Evolutionary conservation across 2,888 invertebrate species (phyloP), one percentile per base, ranked within the genome.

Genomic region (Hermaeophaga mercurialis): DNA sequence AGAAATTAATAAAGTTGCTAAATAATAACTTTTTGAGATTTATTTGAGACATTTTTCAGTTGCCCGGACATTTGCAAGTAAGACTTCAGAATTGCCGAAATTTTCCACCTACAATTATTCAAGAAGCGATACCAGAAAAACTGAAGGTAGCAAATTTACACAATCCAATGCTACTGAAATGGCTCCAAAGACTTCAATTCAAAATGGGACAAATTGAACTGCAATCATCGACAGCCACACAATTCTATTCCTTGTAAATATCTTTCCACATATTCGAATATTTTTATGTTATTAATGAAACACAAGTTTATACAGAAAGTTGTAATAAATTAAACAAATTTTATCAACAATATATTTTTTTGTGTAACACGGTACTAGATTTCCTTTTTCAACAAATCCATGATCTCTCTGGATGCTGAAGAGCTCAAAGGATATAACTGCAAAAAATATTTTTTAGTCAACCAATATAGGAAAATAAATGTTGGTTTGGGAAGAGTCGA

Each of bases 171-270:
- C 78, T 89, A 15, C 76, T 88, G 1, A 88, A 91, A 66, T 95
- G 96, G 89, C 81, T 99, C 53, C 94, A 95, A 77, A 84, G 95
- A 45, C 83, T 97, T 59, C 94, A 97, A 75, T 96, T 97, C 75
- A 98, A 97, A 82, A 96, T 99, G 89, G 96, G 96, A 3, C 97
- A 98, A 80, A 90, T 96, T 50, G 98, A 99, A 79, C 80, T 94
- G 62, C 94, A 95, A 77, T 92, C 93, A 1, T 92, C 93, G 0
- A 90, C 91, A 47, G 93, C 91, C n/a, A 91, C 91, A 5, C 94
- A 94, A 73, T 93, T 94, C 78, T 94, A 91, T 77, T 86, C 87
- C 24, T 83, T 88, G 68, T 89, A 84, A 52, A 52, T 44, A 49
- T 14, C 18, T 26, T 8, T 28, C 31, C 12, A 3, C n/a, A 28